These are phyloP conservation scores for Branchellion lobata DNA, from an alignment of 2,888 invertebrate genomes.

Conservation along the genomic window DNA sequence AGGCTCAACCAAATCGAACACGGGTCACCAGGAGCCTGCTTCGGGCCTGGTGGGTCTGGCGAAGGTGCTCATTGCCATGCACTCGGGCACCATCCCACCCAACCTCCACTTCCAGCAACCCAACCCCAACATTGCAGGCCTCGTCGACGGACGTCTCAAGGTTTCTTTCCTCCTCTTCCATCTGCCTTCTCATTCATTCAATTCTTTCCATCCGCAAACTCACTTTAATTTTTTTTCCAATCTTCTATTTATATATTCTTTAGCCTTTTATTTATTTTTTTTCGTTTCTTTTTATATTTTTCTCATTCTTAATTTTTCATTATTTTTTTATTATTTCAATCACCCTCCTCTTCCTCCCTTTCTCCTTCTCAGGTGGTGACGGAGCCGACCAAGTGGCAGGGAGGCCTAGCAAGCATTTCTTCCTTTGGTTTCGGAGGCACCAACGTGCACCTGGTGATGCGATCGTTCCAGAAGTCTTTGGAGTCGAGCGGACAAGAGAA, in stretches of 20 bases:
- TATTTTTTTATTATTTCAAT: no score
- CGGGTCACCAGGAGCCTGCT: constrained; percentile 93
- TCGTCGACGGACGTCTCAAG: constrained; percentile 82
- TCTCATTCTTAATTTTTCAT: not conserved
- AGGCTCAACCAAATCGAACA: constrained; percentile 96
- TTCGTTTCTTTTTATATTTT: not conserved
- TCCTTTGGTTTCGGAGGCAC: constrained; percentile 95
- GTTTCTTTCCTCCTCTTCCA: not conserved
- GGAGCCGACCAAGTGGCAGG: constrained; percentile 79
- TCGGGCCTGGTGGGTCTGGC: constrained; percentile 80
- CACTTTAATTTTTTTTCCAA: no score
- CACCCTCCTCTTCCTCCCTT: no score
- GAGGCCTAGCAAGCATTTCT: constrained; percentile 88
- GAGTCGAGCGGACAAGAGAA: not conserved
- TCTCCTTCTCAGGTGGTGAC: constrained; percentile 66
- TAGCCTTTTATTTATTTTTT: not conserved
- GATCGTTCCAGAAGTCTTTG: constrained; percentile 64
- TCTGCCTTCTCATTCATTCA: no score
- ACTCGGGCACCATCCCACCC: constrained; percentile 80
- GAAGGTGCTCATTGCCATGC: constrained; percentile 89
- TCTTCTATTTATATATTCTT: no score
- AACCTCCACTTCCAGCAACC: constrained; percentile 86
- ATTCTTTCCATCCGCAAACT: no score
- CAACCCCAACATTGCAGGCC: constrained; percentile 86
- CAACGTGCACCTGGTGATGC: constrained; percentile 61